Percentiles rank a stretch among this genome's conserved stretches.
These are phyloP conservation scores for Polyodon spathula DNA, from an alignment of 2,113 vertebrate genomes.

Conservation along the genomic window DNA sequence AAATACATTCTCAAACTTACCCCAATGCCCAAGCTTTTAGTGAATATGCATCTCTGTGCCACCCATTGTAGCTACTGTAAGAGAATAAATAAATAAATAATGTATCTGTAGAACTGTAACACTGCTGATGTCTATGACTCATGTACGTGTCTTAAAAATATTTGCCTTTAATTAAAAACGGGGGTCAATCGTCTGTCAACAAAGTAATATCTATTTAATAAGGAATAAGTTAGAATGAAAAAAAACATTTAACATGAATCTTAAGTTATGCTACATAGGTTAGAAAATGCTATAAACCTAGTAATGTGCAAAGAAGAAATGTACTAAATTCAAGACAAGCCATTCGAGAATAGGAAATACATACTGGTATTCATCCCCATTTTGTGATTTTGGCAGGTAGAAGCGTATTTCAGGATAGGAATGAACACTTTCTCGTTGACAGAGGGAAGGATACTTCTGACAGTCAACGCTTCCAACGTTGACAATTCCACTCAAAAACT, in stretches of 20 bases:
- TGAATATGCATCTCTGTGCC: constrained; percentile 84
- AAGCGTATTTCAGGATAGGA: constrained; percentile 89
- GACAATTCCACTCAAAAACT: constrained; percentile 71
- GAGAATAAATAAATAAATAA: constrained; percentile 24
- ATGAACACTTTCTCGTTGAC: constrained; percentile 70
- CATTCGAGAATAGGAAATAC: constrained; percentile 37
- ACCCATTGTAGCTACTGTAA: constrained; percentile 77
- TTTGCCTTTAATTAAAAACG: no score
- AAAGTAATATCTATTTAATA: no score
- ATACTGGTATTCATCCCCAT: constrained; percentile 63
- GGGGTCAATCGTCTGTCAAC: no score
- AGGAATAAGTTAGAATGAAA: no score
- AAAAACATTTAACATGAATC: no score
- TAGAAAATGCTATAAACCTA: no score
- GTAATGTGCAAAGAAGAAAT: no score
- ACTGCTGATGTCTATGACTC: no score
- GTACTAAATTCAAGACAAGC: no score
- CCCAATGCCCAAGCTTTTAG: constrained; percentile 78
- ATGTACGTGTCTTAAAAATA: no score
- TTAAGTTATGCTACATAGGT: no score
- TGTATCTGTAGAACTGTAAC: background rate
- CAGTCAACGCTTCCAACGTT: constrained; percentile 83
- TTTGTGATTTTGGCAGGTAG: constrained; percentile 59
- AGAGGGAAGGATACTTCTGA: constrained; percentile 79
- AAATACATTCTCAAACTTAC: constrained; percentile 48